phyloP scores from a whole-genome alignment of 23 tunicate genomes.

The Halocynthia aurantium region DNA sequence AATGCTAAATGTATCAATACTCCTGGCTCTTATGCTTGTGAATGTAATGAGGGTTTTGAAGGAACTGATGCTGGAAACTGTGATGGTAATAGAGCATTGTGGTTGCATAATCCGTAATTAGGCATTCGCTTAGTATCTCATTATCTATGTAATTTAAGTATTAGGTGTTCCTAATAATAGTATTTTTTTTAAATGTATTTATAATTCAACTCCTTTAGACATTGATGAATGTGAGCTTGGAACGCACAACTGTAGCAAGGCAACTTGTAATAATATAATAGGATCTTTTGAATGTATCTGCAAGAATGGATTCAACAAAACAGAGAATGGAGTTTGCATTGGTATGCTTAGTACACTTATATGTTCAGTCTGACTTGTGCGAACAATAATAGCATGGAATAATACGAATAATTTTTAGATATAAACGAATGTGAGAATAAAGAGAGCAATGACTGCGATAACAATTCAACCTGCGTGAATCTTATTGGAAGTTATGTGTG shows the following conservation, averaged over 20 bases:
- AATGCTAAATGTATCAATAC: slow-evolving; percentile 40
- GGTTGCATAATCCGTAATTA: neutral
- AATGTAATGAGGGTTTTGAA: slow-evolving; percentile 26
- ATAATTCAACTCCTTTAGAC: neutral
- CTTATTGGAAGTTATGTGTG: slow-evolving; percentile 7
- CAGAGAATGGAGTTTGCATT: no score
- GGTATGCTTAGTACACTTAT: no score
- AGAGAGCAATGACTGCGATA: slow-evolving; percentile 5
- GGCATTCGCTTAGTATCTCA: no score
- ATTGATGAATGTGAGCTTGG: slow-evolving; percentile 3
- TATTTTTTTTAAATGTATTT: neutral
- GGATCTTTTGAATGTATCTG: slow-evolving; percentile 7
- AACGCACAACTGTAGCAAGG: neutral
- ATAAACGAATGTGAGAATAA: slow-evolving; percentile 14
- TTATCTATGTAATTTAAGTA: no score
- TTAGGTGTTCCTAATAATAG: no score
- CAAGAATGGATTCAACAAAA: no score
- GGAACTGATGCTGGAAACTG: slow-evolving; percentile 23
- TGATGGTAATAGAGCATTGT: slow-evolving; percentile 4
- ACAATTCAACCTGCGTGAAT: slow-evolving; percentile 12
- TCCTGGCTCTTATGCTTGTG: slow-evolving; percentile 21
- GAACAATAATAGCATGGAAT: no score
- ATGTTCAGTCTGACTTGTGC: no score
- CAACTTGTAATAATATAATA: neutral
- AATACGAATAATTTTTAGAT: neutral